Conservation (phyloP, 2,797 vertebrate genomes). For the Poeciliopsis gracilis region DNA sequence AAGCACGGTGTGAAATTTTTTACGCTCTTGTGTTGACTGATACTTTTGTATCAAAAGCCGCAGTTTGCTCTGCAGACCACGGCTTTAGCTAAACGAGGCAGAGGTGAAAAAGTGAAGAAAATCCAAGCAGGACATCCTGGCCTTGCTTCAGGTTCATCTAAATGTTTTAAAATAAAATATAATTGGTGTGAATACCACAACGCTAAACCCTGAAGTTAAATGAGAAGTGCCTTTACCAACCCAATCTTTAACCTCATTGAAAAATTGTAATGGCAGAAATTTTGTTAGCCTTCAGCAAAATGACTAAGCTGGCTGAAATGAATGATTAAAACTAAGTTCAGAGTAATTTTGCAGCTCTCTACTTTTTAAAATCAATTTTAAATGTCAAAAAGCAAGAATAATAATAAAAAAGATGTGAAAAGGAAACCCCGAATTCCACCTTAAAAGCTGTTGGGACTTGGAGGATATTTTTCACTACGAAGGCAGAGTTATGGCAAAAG, state of each 20-base stretch:
- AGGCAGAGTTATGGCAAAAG: conserved; percentile 4
- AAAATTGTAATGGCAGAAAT: not conserved
- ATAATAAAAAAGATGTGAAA: not conserved
- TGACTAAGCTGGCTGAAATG: not conserved
- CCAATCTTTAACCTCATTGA: not conserved
- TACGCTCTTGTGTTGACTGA: not conserved
- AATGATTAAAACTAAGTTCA: not conserved
- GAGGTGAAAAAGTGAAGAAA: not conserved
- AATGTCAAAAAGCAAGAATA: not conserved
- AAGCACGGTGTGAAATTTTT: not conserved
- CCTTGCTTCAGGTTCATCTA: not conserved
- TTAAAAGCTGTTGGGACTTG: not conserved
- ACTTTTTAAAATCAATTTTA: not conserved
- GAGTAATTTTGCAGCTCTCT: not conserved
- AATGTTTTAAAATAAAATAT: too few species aligned
- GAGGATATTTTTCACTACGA: conserved; percentile 14
- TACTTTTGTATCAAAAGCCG: not conserved
- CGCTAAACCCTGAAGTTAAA: not conserved
- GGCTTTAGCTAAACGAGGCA: not conserved
- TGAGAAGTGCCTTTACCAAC: not conserved
- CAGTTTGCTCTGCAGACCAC: not conserved
- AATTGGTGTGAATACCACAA: not conserved
- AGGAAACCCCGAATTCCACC: not conserved
- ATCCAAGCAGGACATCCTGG: not conserved
- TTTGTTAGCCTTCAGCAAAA: not conserved